A percentile compares a stretch with the other conserved stretches of the same genome.
Conservation (phyloP, 2,797 vertebrate species). For the Phalloptychus januarius region DNA sequence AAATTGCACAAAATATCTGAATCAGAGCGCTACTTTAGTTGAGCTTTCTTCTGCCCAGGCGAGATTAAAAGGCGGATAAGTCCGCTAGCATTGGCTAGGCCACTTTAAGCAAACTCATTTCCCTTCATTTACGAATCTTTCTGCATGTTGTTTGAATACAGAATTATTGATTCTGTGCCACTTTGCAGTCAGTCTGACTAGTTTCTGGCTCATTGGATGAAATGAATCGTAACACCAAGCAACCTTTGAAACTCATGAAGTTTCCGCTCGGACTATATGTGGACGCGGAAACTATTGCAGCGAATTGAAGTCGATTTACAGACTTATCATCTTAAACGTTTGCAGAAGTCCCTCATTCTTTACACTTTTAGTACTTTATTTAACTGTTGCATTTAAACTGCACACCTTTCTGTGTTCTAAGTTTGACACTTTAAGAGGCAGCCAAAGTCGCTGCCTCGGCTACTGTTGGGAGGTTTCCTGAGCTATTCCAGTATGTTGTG, state of each 20-base stretch:
- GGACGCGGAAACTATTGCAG: constrained; percentile 7
- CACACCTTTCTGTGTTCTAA: background rate
- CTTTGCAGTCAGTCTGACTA: background rate
- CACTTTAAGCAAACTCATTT: constrained; percentile 42
- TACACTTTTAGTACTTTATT: background rate
- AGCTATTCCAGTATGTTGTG: background rate
- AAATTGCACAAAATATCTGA: background rate
- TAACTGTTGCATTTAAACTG: background rate
- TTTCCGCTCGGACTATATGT: constrained; percentile 10
- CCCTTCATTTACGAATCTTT: background rate
- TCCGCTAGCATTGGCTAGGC: constrained; percentile 41
- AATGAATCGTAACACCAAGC: background rate
- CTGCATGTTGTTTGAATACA: too few species aligned
- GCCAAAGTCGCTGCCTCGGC: background rate
- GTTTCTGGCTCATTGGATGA: accelerated
- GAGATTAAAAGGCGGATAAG: constrained; percentile 48
- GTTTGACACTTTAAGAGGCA: background rate
- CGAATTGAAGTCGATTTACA: background rate
- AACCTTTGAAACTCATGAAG: background rate
- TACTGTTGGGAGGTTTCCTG: background rate
- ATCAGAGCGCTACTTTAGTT: background rate
- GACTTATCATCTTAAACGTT: too few species aligned
- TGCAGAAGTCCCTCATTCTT: background rate
- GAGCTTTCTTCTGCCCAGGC: constrained; percentile 14
- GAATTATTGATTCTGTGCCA: background rate